phyloP scores from a whole-genome alignment of 2,797 vertebrate species.

The Acrossocheilus fasciatus region DNA sequence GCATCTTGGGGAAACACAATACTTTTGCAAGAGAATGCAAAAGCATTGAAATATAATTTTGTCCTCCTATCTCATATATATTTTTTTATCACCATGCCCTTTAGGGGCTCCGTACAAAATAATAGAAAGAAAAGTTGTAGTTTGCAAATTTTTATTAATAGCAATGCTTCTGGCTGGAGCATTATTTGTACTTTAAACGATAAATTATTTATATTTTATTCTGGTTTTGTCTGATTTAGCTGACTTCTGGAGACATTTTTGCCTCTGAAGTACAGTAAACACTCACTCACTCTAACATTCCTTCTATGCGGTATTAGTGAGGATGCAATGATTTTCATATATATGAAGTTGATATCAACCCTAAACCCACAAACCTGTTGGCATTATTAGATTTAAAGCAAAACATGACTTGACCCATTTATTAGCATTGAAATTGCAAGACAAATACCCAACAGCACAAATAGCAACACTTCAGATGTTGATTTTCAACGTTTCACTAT shows the following conservation, averaged over 20 bases:
- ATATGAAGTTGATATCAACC: not conserved
- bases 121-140: not conserved
- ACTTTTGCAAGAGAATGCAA: not conserved
- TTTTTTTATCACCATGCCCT: not conserved
- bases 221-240: not conserved
- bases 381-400: not conserved
- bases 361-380: not conserved
- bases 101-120: not conserved
- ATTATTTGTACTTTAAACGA: not conserved
- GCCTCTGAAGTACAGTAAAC: not conserved
- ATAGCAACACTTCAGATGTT: not conserved
- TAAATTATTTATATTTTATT: not conserved
- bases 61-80: not conserved
- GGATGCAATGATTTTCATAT: not conserved
- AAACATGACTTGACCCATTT: not conserved
- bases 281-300: not conserved
- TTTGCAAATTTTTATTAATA: not conserved
- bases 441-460: not conserved
- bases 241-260: not conserved
- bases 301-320: not conserved
- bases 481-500: not conserved
- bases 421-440: not conserved
- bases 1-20: not conserved
- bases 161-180: not conserved
- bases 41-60: not conserved